These are phyloP conservation scores for Hoplostethus atlanticus DNA, from an alignment of 2,797 vertebrate genomes.

Conservation along the genomic window DNA sequence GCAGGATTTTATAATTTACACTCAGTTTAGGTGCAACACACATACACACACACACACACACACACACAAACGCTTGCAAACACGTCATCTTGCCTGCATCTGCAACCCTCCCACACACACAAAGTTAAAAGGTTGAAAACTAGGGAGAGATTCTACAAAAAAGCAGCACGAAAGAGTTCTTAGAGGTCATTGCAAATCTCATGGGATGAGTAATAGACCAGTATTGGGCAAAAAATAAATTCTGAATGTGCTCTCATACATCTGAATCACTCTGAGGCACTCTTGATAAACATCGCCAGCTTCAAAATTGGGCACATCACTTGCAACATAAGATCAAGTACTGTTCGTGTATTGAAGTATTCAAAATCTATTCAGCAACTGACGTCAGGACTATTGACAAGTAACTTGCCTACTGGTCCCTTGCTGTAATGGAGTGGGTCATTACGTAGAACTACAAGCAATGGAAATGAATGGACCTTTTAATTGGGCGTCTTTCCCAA, in stretches of 20 bases:
- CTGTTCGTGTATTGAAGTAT: constrained; percentile 19
- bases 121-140: constrained; percentile 56
- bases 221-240: constrained; percentile 35
- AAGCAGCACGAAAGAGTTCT: constrained; percentile 1
- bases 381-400: constrained; percentile 22
- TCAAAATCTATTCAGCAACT: constrained; percentile 5
- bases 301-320: constrained; percentile 4
- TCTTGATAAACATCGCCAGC: not conserved
- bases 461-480: constrained; percentile 31
- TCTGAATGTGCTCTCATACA: constrained; percentile 2
- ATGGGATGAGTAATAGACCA: constrained; percentile 53
- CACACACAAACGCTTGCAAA: constrained; percentile 27
- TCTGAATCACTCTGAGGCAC: constrained; percentile 27
- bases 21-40: not conserved
- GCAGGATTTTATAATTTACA: constrained; percentile 10
- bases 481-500: constrained; percentile 18
- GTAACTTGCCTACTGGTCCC: constrained; percentile 12
- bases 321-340: constrained; percentile 40
- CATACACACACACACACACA: constrained; percentile 39
- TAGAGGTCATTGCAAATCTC: constrained; percentile 49
- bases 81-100: constrained; percentile 41
- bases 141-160: not conserved
- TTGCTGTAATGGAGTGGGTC: constrained; percentile 6
- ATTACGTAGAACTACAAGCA: constrained; percentile 5
- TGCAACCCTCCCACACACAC: constrained; percentile 60